Conservation (phyloP, 2,888 invertebrate genomes). For the Homarus gammarus region DNA sequence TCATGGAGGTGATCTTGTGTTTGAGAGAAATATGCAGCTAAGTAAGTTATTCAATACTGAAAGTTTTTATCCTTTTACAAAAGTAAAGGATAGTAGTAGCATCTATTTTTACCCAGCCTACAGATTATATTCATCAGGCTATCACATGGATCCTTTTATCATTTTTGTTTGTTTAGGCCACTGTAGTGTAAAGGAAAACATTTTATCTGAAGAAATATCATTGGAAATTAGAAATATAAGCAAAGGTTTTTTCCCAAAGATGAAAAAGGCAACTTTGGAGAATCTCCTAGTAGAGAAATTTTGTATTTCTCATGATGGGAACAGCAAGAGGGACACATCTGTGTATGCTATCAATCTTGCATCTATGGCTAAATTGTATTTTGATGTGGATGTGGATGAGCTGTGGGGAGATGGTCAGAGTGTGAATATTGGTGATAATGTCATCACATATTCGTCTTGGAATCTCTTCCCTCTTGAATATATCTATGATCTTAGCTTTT, state of each 20-base stretch:
- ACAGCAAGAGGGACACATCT: not conserved
- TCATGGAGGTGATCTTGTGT: not conserved
- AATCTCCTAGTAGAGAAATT: not conserved
- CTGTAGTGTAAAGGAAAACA: not conserved
- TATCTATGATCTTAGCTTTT: conserved; percentile 67
- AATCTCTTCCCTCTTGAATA: conserved; percentile 58
- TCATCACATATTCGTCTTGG: conserved; percentile 40
- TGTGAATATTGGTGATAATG: not conserved
- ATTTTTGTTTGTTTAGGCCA: not conserved
- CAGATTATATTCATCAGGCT: conserved; percentile 20
- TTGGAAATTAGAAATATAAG: conserved; percentile 35
- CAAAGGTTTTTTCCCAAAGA: not conserved
- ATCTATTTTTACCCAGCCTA: conserved; percentile 28
- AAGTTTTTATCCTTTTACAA: not conserved
- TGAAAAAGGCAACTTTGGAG: not conserved
- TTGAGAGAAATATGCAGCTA: not conserved
- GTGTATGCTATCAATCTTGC: not conserved
- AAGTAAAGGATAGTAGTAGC: not conserved
- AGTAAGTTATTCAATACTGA: not conserved
- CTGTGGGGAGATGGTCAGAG: conserved; percentile 47
- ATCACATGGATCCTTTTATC: conserved; percentile 15
- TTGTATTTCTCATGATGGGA: not conserved
- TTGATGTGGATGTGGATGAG: conserved; percentile 50
- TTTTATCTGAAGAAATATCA: not conserved
- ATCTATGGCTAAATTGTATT: not conserved